Base-by-base conservation (phyloP, 2,113 vertebrate species). In the Neolamprologus tretocephalus region DNA sequence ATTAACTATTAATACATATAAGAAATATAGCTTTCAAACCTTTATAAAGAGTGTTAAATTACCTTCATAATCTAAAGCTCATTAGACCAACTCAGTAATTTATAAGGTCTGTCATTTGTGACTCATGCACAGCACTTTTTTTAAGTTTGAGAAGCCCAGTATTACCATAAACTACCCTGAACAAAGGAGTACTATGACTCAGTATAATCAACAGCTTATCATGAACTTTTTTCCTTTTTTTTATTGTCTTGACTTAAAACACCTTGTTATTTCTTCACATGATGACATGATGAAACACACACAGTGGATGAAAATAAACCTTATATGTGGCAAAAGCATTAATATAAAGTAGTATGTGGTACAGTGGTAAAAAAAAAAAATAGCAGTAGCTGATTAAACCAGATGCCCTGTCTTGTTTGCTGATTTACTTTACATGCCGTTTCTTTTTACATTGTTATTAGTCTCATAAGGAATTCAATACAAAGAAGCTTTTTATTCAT, bases 391-490 rank as follows among this genome's bases (percentile, higher is more conserved):
- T 80, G 73, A 31, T 57, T 23, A 66, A 66, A 28, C 26, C 9
- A 63, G 45, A 86, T 26, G 10, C 9, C 47, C 7, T 4, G 16
- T 61, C 58, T 88, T 80, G 49, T 54, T 40, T 61, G 51, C 23
- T 68, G 40, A 66, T 82, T 21, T 53, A 55, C 57, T 63, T 91
- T 66, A 54, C 26, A 7, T 81, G 66, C 68, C 23, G 11, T 85
- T 55, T 84, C 37, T 58, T 21, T 87, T 68, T 37, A 8, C 17
- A 8, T 33, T 82, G 42, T 73, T 75, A 92, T 92, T 92, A 90
- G 68, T 33, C 54, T 90, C 89, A 93, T 88, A 86, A 88, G 85
- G 45, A 92, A 71, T 47, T n/a, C 37, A 82, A 88, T 87, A 91
- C 83, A 92, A 35, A 66, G 54, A 7, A 35, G 54, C 87, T 86